Evolutionary conservation across 2,888 invertebrate genomes (phyloP), one percentile per base, ranked within the genome.

Genomic region (Steinernema carpocapsae): DNA sequence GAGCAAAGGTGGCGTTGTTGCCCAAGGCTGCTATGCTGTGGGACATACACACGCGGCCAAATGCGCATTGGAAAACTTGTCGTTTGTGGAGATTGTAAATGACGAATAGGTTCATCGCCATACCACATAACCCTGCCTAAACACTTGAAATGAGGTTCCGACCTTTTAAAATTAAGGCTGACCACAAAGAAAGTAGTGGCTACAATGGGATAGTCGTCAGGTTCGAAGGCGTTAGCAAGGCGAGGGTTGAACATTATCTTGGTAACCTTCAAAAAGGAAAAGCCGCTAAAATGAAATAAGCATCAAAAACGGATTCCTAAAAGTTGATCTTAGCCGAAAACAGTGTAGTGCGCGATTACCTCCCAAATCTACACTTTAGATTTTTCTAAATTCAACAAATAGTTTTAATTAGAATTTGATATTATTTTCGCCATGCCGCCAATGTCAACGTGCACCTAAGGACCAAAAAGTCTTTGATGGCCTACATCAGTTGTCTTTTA

Each of bases 241-340:
- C 56, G 56, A 6, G 56, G 56, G 56, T 56, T 56, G 24, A 56
- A 56, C 56, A 56, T 56, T 43, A n/a, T n/a, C n/a, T n/a, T n/a
- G n/a, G n/a, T n/a, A n/a, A n/a, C n/a, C n/a, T n/a, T n/a, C n/a
- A n/a, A n/a, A n/a, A n/a, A n/a, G n/a, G n/a, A n/a, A n/a, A n/a
- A n/a, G n/a, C n/a, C n/a, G n/a, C n/a, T n/a, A n/a, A n/a, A n/a
- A n/a, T n/a, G n/a, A n/a, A n/a, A n/a, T n/a, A n/a, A n/a, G n/a
- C n/a, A n/a, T n/a, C n/a, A n/a, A n/a, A n/a, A n/a, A n/a, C n/a
- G n/a, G n/a, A n/a, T n/a, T n/a, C n/a, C n/a, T n/a, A n/a, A n/a
- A n/a, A n/a, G n/a, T n/a, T n/a, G n/a, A n/a, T n/a, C n/a, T n/a
- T n/a, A n/a, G n/a, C n/a, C n/a, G n/a, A n/a, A n/a, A n/a, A n/a